These are phyloP conservation scores for Zaprionus davidi DNA, from an alignment of 1,140 invertebrate genomes.

Conservation along the genomic window DNA sequence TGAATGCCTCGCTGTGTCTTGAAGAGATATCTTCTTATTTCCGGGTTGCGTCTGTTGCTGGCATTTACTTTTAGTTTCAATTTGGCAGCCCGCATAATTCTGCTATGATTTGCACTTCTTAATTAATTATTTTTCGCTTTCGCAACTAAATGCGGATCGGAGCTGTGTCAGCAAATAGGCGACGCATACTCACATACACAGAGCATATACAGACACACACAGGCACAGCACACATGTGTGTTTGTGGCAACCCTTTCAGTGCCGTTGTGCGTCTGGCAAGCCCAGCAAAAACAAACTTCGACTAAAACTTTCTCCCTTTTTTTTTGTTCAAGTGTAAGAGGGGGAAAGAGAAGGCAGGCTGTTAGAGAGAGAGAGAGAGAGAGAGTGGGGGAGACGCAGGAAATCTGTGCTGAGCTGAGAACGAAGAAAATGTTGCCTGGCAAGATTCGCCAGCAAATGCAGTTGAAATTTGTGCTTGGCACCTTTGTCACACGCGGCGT, in stretches of 20 bases:
- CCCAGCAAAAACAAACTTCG: slow-evolving; percentile 51
- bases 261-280: slow-evolving; percentile 10
- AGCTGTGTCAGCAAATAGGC: slow-evolving; percentile 65
- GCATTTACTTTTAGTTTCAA: slow-evolving; percentile 74
- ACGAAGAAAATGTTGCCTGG: slow-evolving; percentile 18
- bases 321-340: neutral
- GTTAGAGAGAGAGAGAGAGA: neutral
- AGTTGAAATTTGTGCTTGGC: slow-evolving; percentile 41
- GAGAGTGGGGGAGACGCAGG: neutral
- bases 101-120: slow-evolving; percentile 81
- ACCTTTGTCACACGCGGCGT: slow-evolving; percentile 45
- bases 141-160: slow-evolving; percentile 62
- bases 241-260: slow-evolving; percentile 36
- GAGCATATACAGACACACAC: neutral
- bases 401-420: slow-evolving; percentile 18
- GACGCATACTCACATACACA: slow-evolving; percentile 5
- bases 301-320: slow-evolving; percentile 49
- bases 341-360: neutral
- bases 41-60: slow-evolving; percentile 51
- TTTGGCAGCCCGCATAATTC: slow-evolving; percentile 77
- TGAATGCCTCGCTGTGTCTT: slow-evolving; percentile 36
- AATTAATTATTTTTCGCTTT: slow-evolving; percentile 79
- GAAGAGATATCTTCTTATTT: slow-evolving; percentile 37
- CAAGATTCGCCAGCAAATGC: slow-evolving; percentile 29
- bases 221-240: neutral